Conservation (phyloP, 2,113 vertebrate species). For the Oxygymnocypris stewartii region DNA sequence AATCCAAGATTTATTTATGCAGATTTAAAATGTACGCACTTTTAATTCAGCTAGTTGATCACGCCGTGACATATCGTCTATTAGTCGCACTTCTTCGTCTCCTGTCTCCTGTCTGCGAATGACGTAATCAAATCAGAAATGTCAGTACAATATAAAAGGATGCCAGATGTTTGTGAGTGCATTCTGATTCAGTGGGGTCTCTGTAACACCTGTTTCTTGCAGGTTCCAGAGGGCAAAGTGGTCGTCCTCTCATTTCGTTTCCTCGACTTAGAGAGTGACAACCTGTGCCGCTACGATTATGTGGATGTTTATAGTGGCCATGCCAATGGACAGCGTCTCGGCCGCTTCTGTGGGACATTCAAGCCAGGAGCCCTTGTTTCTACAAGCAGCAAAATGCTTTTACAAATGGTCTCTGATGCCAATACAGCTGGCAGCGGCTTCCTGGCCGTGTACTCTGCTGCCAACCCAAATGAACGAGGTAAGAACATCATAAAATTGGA, state of each 20-base stretch:
- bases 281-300: constrained; percentile 92
- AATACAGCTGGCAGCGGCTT: constrained; percentile 97
- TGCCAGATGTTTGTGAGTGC: not conserved
- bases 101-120: not conserved
- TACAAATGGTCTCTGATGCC: constrained; percentile 96
- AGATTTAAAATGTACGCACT: not conserved
- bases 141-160: not conserved
- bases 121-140: not conserved
- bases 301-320: constrained; percentile 94
- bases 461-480: constrained; percentile 91
- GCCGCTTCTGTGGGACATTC: constrained; percentile 92
- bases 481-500: constrained; percentile 45
- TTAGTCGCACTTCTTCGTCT: not conserved
- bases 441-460: constrained; percentile 89
- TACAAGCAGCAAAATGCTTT: constrained; percentile 92
- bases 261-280: constrained; percentile 93
- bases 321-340: constrained; percentile 84
- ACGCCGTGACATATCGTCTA: not conserved
- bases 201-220: constrained; percentile 41
- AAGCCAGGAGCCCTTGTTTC: constrained; percentile 91
- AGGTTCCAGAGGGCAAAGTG: constrained; percentile 95
- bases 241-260: constrained; percentile 91
- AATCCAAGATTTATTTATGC: not conserved
- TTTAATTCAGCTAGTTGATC: not conserved
- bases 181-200: not conserved